Evolutionary conservation across 1,140 invertebrate species (phyloP), one percentile per base, ranked within the genome.

Genomic region (Polypedilum vanderplanki): DNA sequence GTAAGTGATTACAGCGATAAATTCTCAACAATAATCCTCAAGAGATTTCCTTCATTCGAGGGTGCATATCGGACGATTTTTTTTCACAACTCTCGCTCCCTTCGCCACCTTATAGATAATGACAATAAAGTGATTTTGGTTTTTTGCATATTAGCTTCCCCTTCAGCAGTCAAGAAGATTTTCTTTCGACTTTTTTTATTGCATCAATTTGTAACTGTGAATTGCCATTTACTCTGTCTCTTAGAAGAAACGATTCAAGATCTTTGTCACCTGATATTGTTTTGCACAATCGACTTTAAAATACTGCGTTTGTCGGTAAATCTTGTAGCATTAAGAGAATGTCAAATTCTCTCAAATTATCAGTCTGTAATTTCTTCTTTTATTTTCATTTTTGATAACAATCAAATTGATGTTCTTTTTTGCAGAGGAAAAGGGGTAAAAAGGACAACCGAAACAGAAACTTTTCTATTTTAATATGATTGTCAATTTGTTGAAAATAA

Each of bases 131-230:
- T 20, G 65, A 67, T 67, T 67, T 17, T 12, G 10, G 24, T 33
- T 33, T 67, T 67, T 67, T 67, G 65, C 65, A 67, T 67, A 67
- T 67, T 67, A 67, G 65, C 65, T 17, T 67, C 65, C 65, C 65
- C 65, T 67, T 18, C 65, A 67, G 8, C 8, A 46, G 24, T 33
- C 24, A 33, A 33, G 24, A 5, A 67, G 65, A 67, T 67, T 17
- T 67, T 67, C 18, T 18, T 15, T 67, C 17, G 1, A 18, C 65
- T 8, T 67, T 67, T n/a, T 67, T 67, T 67, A 67, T 67, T 67
- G 65, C 65, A 67, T 67, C 12, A 67, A 67, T 67, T 67, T 67
- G 65, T 67, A 67, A 67, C 65, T n/a, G n/a, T 7, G 18, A 67
- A 17, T 18, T 67, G 12, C 17, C 17, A 1, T 20, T 17, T 20